phyloP scores from a whole-genome alignment of 1,140 invertebrate species.

The Rhizoglyphus robini region DNA sequence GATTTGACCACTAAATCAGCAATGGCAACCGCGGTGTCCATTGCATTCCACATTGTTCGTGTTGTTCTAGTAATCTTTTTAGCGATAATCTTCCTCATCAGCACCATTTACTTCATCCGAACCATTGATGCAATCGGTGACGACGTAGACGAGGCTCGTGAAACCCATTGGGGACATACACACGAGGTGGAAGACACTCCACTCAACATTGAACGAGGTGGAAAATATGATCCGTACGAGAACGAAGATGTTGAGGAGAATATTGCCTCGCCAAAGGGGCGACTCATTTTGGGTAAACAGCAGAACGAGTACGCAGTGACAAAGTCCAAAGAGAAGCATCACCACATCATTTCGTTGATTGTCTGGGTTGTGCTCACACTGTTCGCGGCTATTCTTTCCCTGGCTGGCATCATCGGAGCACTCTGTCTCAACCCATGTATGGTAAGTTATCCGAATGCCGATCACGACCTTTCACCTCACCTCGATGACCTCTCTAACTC shows the following conservation, averaged over 20 bases:
- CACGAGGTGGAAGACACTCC: conserved; percentile 1
- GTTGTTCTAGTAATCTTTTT: neutral
- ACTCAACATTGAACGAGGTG: neutral
- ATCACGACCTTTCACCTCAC: no score
- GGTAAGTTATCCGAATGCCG: conserved; percentile 10
- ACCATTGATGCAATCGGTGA: conserved; percentile 19
- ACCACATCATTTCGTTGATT: conserved; percentile 16
- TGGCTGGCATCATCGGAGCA: conserved; percentile 13
- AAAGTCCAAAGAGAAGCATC: neutral
- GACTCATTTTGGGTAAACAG: neutral
- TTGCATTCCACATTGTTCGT: neutral
- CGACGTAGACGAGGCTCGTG: conserved; percentile 6
- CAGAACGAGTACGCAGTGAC: neutral
- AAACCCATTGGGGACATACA: conserved; percentile 10
- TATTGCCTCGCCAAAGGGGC: neutral
- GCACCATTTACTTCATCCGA: conserved; percentile 6
- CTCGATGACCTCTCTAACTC: neutral
- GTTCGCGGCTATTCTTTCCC: conserved; percentile 7
- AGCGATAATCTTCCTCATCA: conserved; percentile 5
- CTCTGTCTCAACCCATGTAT: conserved; percentile 17
- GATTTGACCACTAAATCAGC: no score
- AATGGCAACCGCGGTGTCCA: neutral
- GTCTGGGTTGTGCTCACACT: conserved; percentile 17
- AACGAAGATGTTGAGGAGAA: neutral
- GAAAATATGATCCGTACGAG: neutral